These are phyloP conservation scores for Drosophila paucipuncta DNA, from an alignment of 2,888 invertebrate species.

Conservation along the genomic window DNA sequence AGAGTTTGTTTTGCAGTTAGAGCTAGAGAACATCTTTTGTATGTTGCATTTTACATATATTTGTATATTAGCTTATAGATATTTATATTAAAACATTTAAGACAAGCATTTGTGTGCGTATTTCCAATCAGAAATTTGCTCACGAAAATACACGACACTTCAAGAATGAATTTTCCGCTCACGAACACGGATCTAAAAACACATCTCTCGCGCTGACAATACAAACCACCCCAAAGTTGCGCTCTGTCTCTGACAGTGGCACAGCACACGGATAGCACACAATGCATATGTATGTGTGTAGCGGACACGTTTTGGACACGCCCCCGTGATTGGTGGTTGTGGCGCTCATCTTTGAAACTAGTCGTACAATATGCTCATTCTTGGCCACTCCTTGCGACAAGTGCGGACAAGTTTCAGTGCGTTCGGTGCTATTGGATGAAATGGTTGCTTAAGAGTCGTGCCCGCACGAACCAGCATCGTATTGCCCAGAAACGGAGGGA, in stretches of 20 bases:
- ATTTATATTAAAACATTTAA: not conserved
- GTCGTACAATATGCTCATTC: conserved; percentile 39
- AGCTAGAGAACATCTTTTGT: not conserved
- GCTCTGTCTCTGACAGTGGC: conserved; percentile 22
- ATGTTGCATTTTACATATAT: not conserved
- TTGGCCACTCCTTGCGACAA: conserved; percentile 81
- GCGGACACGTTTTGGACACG: conserved; percentile 36
- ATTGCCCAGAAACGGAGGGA: conserved; percentile 50
- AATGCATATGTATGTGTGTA: not conserved
- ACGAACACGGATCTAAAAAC: conserved; percentile 28
- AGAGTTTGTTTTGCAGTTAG: not conserved
- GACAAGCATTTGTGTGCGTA: not conserved
- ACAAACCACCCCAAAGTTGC: conserved; percentile 40
- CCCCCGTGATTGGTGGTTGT: conserved; percentile 58
- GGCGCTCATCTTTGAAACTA: conserved; percentile 57
- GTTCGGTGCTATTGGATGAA: conserved; percentile 85
- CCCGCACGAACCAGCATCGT: conserved; percentile 70
- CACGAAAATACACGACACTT: conserved; percentile 8
- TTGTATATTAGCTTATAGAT: not conserved
- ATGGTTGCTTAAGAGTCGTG: conserved; percentile 80
- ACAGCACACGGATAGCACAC: conserved; percentile 16
- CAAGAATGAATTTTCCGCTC: conserved; percentile 1
- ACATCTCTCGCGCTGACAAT: conserved; percentile 31
- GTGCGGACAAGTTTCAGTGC: conserved; percentile 81
- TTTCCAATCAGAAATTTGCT: not conserved